Percentiles rank a stretch among this genome's conserved stretches.
These are phyloP conservation scores for Lordiphosa andalusiaca DNA, from an alignment of 2,888 invertebrate species.

Conservation along the genomic window DNA sequence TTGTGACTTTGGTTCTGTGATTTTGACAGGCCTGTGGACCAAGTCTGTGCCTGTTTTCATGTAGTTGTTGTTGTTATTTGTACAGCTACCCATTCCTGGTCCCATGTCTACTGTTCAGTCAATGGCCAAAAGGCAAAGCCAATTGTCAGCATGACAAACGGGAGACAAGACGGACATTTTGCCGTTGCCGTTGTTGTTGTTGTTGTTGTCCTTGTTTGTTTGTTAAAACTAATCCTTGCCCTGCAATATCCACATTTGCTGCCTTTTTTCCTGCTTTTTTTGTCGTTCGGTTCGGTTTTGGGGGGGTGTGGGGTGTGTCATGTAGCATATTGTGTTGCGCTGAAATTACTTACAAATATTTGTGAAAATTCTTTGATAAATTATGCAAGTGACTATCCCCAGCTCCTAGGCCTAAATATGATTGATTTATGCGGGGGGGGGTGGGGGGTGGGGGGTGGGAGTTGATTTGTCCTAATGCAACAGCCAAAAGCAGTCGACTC, in stretches of 20 bases:
- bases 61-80: constrained; percentile 44
- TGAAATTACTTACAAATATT: constrained; percentile 70
- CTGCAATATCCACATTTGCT: constrained; percentile 29
- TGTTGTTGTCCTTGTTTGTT: constrained; percentile 29
- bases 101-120: constrained; percentile 32
- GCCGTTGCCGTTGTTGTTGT: constrained; percentile 43
- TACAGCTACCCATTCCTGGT: constrained; percentile 34
- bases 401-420: constrained; percentile 46
- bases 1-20: constrained; percentile 59
- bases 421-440: constrained; percentile 59
- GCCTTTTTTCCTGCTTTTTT: constrained; percentile 14
- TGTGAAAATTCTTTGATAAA: constrained; percentile 54
- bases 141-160: constrained; percentile 71
- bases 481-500: constrained; percentile 40
- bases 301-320: constrained; percentile 50
- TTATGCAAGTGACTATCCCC: constrained; percentile 36
- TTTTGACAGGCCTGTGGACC: constrained; percentile 53
- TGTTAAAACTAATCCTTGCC: constrained; percentile 56
- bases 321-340: constrained; percentile 51
- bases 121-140: constrained; percentile 55
- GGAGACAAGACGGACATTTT: constrained; percentile 51
- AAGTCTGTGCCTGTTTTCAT: constrained; percentile 14
- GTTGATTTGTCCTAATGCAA: constrained; percentile 38
- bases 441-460: constrained; percentile 23
- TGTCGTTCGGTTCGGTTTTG: constrained; percentile 5